Evolutionary conservation across 1,140 invertebrate species (phyloP), one percentile per base, ranked within the genome.

Genomic region (Tribolium madens): DNA sequence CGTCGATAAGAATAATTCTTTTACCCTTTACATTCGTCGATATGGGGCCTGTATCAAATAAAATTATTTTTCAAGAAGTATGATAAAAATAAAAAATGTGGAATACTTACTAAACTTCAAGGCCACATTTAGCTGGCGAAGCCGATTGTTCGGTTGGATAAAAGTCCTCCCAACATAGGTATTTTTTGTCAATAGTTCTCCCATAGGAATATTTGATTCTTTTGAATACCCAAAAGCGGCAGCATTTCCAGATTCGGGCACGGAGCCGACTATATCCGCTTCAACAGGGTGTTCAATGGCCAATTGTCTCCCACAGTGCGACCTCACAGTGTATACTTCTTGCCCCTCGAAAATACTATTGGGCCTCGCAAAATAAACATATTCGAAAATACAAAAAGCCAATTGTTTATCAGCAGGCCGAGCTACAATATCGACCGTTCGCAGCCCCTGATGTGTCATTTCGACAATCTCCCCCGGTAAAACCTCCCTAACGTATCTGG

Each of bases 321-420:
- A 90, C n/a, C 97, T 89, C 4, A 97, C 97, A 0, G 92, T 93
- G 87, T 98, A 98, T 0, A 99, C 97, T 93, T 97, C 97, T 87
- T 98, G 97, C 68, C 96, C 93, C 89, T 95, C 93, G 81, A 94
- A 94, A 83, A 96, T 93, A 84, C 94, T 96, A 84, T 99, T 97
- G 5, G 96, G 93, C 77, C 97, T 87, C 0, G 97, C 96, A 89
- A 99, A 99, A 86, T 99, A 99, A 0, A 99, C 97, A 86, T 99
- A 99, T 87, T 99, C 98, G 86, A 99, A 99, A 81, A 99, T 99
- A 86, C 98, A 99, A 86, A 99, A 98, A 0, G 97, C 97, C 77
- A 94, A 91, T 12, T 91, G 88, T 77, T 92, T 92, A 6, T 80
- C 78, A 77, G 91, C 90, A 0, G 93, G 92, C 48, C 92, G 89